Evolutionary conservation across 1,140 invertebrate species (phyloP).

Genomic region (Agraylea sexmaculata): DNA sequence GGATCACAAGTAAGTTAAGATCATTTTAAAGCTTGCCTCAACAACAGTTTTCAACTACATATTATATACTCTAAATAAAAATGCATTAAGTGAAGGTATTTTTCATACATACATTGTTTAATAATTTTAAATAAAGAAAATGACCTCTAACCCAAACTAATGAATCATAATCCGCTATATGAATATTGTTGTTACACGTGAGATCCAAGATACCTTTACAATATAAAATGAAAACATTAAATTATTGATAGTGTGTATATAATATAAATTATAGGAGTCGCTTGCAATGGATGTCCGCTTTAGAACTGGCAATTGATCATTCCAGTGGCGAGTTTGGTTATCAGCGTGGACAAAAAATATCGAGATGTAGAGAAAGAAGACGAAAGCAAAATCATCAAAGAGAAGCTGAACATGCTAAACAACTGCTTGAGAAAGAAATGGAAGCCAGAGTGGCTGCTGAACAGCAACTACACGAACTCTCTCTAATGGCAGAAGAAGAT

Average conservation of each 20-base stretch:
- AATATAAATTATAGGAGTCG: conserved; percentile 34
- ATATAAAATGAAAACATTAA: background rate
- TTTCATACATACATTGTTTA: too few relatives aligned
- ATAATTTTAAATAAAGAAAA: too few relatives aligned
- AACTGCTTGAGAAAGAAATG: conserved; percentile 49
- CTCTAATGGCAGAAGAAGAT: conserved; percentile 56
- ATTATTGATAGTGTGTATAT: background rate
- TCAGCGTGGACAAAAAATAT: conserved; percentile 50
- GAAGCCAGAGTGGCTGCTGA: conserved; percentile 57
- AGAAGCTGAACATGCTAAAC: conserved; percentile 36
- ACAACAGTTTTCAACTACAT: conserved; percentile 1
- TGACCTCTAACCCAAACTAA: too few relatives aligned
- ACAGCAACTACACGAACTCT: conserved; percentile 47
- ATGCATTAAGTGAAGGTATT: background rate
- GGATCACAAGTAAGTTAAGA: conserved; percentile 45
- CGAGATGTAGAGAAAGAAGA: conserved; percentile 46
- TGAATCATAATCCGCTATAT: too few relatives aligned
- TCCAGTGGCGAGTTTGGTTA: conserved; percentile 51
- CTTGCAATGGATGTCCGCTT: conserved; percentile 58
- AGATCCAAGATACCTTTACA: too few relatives aligned
- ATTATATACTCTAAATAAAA: background rate
- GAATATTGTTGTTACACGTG: too few relatives aligned
- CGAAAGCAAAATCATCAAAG: conserved; percentile 42
- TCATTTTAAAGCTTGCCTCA: background rate
- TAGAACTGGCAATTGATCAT: conserved; percentile 55